Conservation (phyloP, 2,113 vertebrate species). For the Symphodus melops region DNA sequence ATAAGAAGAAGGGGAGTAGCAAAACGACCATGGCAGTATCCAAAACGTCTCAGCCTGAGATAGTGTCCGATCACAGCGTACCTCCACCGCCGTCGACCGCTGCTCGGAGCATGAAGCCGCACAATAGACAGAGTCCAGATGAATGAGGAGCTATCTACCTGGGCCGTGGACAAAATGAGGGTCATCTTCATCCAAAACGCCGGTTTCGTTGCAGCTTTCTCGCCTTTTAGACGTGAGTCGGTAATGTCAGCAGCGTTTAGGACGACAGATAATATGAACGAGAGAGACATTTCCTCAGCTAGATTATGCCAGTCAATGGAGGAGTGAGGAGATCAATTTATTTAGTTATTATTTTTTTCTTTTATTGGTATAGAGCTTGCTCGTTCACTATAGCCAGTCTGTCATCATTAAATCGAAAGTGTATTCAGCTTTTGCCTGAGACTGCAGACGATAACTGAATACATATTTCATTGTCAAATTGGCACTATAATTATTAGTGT, state of each 20-base stretch:
- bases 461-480: conserved; percentile 57
- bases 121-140: conserved; percentile 69
- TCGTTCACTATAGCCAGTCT: conserved; percentile 56
- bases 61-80: conserved; percentile 72
- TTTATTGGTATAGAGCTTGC: conserved; percentile 51
- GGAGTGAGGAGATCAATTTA: conserved; percentile 62
- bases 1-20: conserved; percentile 53
- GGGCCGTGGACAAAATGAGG: conserved; percentile 83
- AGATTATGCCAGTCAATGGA: conserved; percentile 63
- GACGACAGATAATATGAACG: conserved; percentile 73
- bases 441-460: conserved; percentile 52
- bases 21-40: conserved; percentile 79
- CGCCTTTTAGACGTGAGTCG: conserved; percentile 76
- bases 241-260: conserved; percentile 70
- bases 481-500: conserved; percentile 49
- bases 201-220: conserved; percentile 85
- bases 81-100: conserved; percentile 60
- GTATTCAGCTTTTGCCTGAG: conserved; percentile 56
- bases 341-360: conserved; percentile 34
- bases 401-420: conserved; percentile 60
- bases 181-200: conserved; percentile 83
- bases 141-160: conserved; percentile 73
- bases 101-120: conserved; percentile 71
- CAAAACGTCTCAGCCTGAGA: conserved; percentile 68
- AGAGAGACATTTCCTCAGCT: conserved; percentile 57